A percentile compares a stretch with the other conserved stretches of the same genome.
Evolutionary conservation across 92 coral and sea anemone genomes (phyloP).

Genomic region (Porites rus): DNA sequence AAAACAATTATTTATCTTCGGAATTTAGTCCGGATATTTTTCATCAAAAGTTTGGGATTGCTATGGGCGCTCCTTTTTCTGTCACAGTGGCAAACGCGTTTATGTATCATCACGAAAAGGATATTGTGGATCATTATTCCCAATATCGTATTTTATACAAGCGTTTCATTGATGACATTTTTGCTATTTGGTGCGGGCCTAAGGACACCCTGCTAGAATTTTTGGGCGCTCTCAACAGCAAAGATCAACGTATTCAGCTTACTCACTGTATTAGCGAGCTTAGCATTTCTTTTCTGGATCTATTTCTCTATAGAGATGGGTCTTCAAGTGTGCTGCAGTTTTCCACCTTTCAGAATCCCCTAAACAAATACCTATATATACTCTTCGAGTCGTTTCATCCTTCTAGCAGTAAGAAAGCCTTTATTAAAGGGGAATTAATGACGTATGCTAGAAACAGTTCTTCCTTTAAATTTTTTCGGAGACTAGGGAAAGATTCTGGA

Average conservation of each 20-base stretch:
- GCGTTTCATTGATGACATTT: background rate
- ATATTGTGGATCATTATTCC: conserved; percentile 35
- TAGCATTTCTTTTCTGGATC: background rate
- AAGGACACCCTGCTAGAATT: background rate
- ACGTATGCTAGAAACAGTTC: conserved; percentile 49
- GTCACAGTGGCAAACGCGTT: conserved; percentile 61
- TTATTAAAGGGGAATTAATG: conserved; percentile 45
- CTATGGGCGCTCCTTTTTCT: conserved; percentile 62
- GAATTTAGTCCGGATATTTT: conserved; percentile 25
- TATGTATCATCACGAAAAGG: conserved; percentile 55
- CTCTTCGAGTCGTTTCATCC: conserved; percentile 61
- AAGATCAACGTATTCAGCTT: background rate
- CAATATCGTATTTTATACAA: background rate
- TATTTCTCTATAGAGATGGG: background rate
- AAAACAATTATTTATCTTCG: conserved; percentile 40
- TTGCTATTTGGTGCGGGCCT: conserved; percentile 1
- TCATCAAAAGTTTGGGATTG: conserved; percentile 44
- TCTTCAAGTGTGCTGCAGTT: conserved; percentile 8
- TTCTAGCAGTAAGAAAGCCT: conserved; percentile 59
- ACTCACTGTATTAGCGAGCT: background rate
- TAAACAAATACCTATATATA: conserved; percentile 44
- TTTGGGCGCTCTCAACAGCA: background rate
- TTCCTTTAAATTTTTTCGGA: conserved; percentile 22
- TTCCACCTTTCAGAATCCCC: background rate
- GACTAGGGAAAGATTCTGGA: background rate